phyloP scores from a whole-genome alignment of 1,140 invertebrate species.

The Drosophila oshimai region DNA sequence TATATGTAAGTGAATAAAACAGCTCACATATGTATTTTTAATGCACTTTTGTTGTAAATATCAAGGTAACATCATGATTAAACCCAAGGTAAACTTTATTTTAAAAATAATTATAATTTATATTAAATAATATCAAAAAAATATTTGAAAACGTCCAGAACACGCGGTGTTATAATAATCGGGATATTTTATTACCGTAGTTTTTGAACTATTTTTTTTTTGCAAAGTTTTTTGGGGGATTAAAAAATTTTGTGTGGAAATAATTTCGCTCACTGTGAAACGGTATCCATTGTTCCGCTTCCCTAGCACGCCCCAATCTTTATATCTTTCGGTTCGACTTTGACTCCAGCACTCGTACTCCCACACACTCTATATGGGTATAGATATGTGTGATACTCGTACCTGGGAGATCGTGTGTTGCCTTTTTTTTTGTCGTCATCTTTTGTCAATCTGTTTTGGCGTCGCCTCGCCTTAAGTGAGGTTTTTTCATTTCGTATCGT shows the following conservation, averaged over 20 bases:
- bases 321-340: conserved; percentile 10
- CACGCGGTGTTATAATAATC: too few relatives aligned
- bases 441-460: conserved; percentile 67
- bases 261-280: conserved; percentile 18
- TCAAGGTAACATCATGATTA: too few relatives aligned
- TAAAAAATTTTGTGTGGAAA: background rate
- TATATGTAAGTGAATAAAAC: too few relatives aligned
- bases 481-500: conserved; percentile 61
- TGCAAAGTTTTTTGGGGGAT: background rate
- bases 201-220: background rate
- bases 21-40: too few relatives aligned
- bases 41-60: too few relatives aligned
- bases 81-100: too few relatives aligned
- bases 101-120: too few relatives aligned
- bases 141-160: too few relatives aligned
- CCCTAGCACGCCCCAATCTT: conserved; percentile 41
- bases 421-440: conserved; percentile 41
- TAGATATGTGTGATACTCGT: background rate
- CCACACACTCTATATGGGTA: conserved; percentile 20
- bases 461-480: conserved; percentile 67
- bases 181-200: too few relatives aligned
- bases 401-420: conserved; percentile 31
- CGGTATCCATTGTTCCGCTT: conserved; percentile 42
- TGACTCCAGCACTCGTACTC: conserved; percentile 3
- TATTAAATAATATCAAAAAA: too few relatives aligned